Conservation (phyloP, 1,140 invertebrate species). For the Agrypnia vestita region DNA sequence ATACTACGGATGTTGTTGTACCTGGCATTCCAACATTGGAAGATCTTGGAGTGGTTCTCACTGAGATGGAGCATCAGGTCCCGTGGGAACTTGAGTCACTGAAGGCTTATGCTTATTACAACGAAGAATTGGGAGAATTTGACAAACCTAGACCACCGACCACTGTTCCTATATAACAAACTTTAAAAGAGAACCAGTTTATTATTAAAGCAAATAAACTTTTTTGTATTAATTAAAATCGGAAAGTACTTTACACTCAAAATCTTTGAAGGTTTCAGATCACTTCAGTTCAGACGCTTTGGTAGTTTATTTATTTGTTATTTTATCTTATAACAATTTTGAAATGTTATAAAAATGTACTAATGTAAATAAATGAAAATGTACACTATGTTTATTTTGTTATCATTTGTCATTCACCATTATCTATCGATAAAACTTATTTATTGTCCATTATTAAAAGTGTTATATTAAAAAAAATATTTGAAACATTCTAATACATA, state of each 20-base stretch:
- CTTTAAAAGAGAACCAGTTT: background rate
- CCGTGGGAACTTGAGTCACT: conserved; percentile 84
- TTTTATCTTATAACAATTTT: background rate
- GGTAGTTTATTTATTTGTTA: conserved; percentile 20
- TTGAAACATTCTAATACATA: too few species aligned
- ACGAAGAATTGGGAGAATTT: conserved; percentile 84
- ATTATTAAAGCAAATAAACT: background rate
- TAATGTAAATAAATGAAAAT: conserved; percentile 29
- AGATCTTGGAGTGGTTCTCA: conserved; percentile 88
- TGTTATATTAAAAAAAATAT: too few species aligned
- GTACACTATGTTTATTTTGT: background rate
- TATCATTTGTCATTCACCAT: too few species aligned
- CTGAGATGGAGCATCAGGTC: conserved; percentile 83
- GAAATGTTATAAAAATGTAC: conserved; percentile 4
- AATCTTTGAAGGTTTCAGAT: background rate
- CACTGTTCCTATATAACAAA: conserved; percentile 14
- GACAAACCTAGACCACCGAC: conserved; percentile 76
- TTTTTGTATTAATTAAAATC: conserved; percentile 6
- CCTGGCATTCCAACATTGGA: conserved; percentile 84
- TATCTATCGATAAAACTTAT: too few species aligned
- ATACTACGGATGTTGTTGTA: conserved; percentile 80
- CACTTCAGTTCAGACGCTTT: background rate
- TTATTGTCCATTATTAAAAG: too few species aligned
- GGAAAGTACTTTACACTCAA: background rate
- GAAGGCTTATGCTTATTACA: conserved; percentile 80